These are phyloP conservation scores for Prosapia bicincta DNA, from an alignment of 2,888 invertebrate genomes.

Conservation along the genomic window DNA sequence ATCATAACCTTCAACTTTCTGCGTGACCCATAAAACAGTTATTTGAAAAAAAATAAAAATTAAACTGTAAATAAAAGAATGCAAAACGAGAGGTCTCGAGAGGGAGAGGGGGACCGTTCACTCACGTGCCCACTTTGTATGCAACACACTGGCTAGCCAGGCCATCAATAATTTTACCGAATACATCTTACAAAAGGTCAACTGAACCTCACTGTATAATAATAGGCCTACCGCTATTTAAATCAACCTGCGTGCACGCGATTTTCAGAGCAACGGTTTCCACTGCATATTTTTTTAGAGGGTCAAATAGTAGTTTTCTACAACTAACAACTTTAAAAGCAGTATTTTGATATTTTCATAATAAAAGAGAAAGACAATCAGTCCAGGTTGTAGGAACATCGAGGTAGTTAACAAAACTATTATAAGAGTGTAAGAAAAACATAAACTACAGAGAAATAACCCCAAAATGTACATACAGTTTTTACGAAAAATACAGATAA, in stretches of 20 bases:
- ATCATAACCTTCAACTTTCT: neutral
- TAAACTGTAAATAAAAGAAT: neutral
- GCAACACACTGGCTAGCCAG: neutral
- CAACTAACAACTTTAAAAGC: too few species aligned
- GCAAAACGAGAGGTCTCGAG: neutral
- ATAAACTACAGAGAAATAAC: too few species aligned
- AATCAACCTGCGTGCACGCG: neutral
- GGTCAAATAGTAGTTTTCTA: too few species aligned
- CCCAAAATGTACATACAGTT: too few species aligned
- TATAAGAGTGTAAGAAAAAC: too few species aligned
- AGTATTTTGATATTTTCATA: too few species aligned
- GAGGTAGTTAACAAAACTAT: too few species aligned
- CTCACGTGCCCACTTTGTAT: conserved; percentile 27
- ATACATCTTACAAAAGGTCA: neutral
- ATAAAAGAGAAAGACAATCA: too few species aligned
- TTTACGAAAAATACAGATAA: too few species aligned
- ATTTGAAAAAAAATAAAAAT: neutral
- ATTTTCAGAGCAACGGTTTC: neutral
- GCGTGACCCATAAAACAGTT: neutral
- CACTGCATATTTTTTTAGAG: too few species aligned
- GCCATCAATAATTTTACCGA: neutral
- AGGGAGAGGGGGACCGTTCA: conserved; percentile 11
- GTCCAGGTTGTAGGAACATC: too few species aligned
- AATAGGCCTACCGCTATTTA: neutral
- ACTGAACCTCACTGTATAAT: neutral